Base-by-base conservation (phyloP, 1,140 invertebrate species). In the Pissodes strobi region DNA sequence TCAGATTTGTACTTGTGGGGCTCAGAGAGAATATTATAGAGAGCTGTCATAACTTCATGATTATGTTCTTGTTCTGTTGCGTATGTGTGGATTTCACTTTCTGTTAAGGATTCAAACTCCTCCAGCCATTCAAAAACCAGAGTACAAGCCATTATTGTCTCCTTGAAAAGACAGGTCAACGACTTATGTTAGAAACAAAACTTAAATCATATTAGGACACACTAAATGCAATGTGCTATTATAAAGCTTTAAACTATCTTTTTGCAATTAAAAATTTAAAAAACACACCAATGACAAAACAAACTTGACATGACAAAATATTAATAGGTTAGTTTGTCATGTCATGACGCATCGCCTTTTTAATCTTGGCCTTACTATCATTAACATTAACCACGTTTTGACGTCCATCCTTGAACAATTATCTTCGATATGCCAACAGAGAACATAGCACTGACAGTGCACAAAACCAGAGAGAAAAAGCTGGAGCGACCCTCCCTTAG, bases 51-150 rank as follows among this genome's bases (percentile, higher is more conserved):
- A 59, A 94, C 86, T 76, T 92, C 91, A 76, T 89, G 86, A 78
- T 93, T 92, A 59, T 90, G 86, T 67, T 89, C 84, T 70, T 92
- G 84, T 69, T 88, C 88, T 38, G 82, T 86, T 13, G 89, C 87
- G 82, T 92, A 93, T 30, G 86, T 88, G 72, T 88, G 85, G 23
- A 91, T 79, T 77, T 94, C 91, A 66, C 84, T 84, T 41, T 88
- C 83, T 70, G 88, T 86, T 37, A 93, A 77, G 37, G 87, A 83
- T 66, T 86, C 84, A 81, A 88, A 93, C 70, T 93, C 90, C 68
- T 84, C 82, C 68, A 93, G 80, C 91, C 91, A 93, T 74, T 93
- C 90, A 67, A 82, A 82, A 67, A 93, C 86, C 73, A 91, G 78
- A 69, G 85, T 84, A 76, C 90, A 89, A 69, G 87, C 86, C 90